A percentile compares a stretch with the other conserved stretches of the same genome.
Evolutionary conservation across 2,888 invertebrate genomes (phyloP).

Genomic region (Netelia melanura): DNA sequence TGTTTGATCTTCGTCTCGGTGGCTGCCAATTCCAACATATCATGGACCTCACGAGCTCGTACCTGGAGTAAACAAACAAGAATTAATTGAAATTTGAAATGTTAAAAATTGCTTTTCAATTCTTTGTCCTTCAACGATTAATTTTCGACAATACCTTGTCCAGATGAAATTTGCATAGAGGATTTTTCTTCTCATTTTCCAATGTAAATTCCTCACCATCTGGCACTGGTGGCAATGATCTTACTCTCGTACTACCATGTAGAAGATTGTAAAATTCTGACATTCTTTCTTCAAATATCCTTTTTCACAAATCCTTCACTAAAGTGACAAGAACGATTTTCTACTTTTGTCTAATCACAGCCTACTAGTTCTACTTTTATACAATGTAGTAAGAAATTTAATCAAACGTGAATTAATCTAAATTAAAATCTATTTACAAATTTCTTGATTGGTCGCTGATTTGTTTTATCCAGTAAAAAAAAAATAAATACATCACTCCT

Average conservation of each 20-base stretch:
- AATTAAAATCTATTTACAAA: background rate
- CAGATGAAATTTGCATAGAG: slow-evolving; percentile 68
- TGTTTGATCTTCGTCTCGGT: slow-evolving; percentile 65
- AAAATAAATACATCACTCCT: slow-evolving; percentile 8
- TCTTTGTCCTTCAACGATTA: background rate
- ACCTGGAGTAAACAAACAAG: slow-evolving; percentile 58
- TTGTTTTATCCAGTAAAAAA: background rate
- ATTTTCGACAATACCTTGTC: slow-evolving; percentile 69
- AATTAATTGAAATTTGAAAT: background rate
- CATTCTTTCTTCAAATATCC: slow-evolving; percentile 47
- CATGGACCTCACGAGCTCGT: slow-evolving; percentile 66
- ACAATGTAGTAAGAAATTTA: background rate
- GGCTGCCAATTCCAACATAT: slow-evolving; percentile 69
- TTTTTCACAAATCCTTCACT: background rate
- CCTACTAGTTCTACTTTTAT: background rate
- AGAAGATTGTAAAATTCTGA: slow-evolving; percentile 59
- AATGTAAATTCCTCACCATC: slow-evolving; percentile 61
- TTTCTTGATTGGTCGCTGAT: background rate
- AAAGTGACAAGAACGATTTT: slow-evolving; percentile 3
- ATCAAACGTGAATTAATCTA: background rate
- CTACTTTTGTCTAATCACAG: background rate
- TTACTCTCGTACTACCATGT: slow-evolving; percentile 48
- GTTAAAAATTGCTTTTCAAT: background rate
- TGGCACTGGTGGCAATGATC: slow-evolving; percentile 53
- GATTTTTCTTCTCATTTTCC: slow-evolving; percentile 61